Percentiles rank a stretch among this genome's conserved stretches.
Evolutionary conservation across 2,888 invertebrate genomes (phyloP).

Genomic region (Aporophyla nigra): DNA sequence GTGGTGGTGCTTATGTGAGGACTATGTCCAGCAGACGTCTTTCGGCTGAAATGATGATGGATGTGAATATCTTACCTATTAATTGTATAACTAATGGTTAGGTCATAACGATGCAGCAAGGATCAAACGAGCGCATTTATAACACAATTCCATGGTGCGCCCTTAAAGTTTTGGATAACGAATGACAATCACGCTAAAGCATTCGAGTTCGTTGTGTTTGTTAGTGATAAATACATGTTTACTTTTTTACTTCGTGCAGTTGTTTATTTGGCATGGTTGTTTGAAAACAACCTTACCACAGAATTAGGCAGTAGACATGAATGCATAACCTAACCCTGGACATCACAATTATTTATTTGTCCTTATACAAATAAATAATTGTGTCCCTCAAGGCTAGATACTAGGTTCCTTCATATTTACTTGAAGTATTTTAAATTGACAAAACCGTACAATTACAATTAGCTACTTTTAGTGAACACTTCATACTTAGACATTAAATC

Average conservation of each 20-base stretch:
- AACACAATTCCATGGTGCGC: no score
- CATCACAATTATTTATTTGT: not conserved
- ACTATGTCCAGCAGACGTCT: no score
- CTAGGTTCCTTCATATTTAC: not conserved
- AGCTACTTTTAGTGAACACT: not conserved
- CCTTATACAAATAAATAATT: no score
- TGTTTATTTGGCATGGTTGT: not conserved
- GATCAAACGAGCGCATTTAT: no score
- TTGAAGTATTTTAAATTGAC: constrained; percentile 2
- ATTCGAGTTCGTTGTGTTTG: constrained; percentile 4
- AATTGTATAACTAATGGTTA: no score
- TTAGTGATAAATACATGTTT: not conserved
- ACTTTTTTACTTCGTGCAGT: not conserved
- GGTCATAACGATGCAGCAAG: no score
- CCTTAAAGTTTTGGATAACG: no score
- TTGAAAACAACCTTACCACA: not conserved
- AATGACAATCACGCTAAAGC: not conserved
- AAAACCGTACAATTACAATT: no score
- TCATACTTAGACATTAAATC: not conserved
- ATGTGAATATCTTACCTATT: no score
- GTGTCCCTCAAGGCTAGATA: constrained; percentile 8
- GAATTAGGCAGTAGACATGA: not conserved
- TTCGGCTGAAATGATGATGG: no score
- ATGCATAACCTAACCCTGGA: not conserved
- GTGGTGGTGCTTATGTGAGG: no score